Evolutionary conservation across 2,888 invertebrate genomes (phyloP).

Genomic region (Amphipyra tragopoginis): DNA sequence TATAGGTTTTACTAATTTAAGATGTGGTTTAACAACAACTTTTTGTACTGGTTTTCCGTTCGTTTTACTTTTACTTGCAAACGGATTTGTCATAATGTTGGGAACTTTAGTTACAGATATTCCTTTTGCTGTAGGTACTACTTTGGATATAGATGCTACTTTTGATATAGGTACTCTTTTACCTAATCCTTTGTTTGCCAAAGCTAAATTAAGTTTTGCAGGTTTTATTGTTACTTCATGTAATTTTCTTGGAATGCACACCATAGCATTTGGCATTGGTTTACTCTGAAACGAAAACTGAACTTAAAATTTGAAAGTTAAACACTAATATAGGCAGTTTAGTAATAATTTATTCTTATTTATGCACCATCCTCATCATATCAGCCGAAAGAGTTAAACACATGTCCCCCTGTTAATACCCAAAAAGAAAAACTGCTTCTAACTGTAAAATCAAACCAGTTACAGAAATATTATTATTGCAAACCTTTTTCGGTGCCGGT

Average conservation of each 20-base stretch:
- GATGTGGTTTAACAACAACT: slow-evolving; percentile 33
- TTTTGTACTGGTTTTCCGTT: slow-evolving; percentile 57
- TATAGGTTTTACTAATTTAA: slow-evolving; percentile 30
- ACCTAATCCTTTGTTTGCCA: slow-evolving; percentile 35
- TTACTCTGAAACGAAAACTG: slow-evolving; percentile 73
- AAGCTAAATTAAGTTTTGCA: slow-evolving; percentile 52
- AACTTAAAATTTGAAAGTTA: not conserved
- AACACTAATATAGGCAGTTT: no score
- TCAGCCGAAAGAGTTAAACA: not conserved
- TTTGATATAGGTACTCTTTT: slow-evolving; percentile 19
- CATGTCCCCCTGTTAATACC: not conserved
- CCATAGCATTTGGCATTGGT: slow-evolving; percentile 80
- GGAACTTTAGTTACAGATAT: slow-evolving; percentile 1
- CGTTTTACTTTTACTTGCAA: slow-evolving; percentile 55
- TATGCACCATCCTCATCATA: no score
- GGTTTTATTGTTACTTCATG: slow-evolving; percentile 75
- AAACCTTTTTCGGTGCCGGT: slow-evolving; percentile 81
- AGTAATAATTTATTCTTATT: no score
- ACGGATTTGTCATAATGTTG: slow-evolving; percentile 55
- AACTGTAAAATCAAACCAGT: not conserved
- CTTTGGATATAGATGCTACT: slow-evolving; percentile 21
- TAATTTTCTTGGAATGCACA: slow-evolving; percentile 77
- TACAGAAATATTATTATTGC: not conserved
- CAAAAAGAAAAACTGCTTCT: not conserved
- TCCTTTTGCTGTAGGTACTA: slow-evolving; percentile 29